Evolutionary conservation across 2,797 vertebrate species (phyloP).

Genomic region (Pyrocephalus nanus): DNA sequence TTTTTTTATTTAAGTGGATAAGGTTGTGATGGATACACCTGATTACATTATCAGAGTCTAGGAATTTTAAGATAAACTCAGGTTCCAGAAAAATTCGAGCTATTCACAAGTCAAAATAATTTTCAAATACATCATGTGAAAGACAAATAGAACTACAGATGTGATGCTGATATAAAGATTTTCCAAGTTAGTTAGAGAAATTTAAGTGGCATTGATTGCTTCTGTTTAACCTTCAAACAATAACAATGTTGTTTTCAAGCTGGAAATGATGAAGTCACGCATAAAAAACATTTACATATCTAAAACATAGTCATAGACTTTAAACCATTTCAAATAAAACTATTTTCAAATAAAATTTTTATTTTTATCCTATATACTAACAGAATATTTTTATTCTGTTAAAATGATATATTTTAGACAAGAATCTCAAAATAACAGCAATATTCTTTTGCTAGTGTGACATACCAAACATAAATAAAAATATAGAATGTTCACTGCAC

Average conservation of each 20-base stretch:
- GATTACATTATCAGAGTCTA: not conserved
- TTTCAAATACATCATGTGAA: not conserved
- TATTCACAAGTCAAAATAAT: not conserved
- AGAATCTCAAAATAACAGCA: not conserved
- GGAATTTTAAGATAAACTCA: not conserved
- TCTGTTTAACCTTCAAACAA: accelerated
- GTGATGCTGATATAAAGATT: not conserved
- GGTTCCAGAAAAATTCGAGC: not conserved
- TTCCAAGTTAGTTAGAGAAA: not conserved
- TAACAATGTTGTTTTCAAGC: not conserved
- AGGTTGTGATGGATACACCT: not conserved
- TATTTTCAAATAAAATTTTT: not conserved
- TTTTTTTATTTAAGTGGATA: not conserved
- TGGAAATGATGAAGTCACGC: not conserved
- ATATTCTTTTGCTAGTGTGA: not conserved
- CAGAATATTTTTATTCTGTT: not conserved
- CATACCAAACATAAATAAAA: not conserved
- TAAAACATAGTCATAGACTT: not conserved
- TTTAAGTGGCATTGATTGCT: not conserved
- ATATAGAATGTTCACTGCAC: not conserved
- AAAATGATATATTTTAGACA: not conserved
- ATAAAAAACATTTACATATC: not conserved
- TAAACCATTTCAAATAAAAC: not conserved
- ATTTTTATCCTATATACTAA: not conserved
- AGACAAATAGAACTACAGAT: not conserved